Conservation (phyloP, 1,140 invertebrate species). For the Dendrolimus punctatus region DNA sequence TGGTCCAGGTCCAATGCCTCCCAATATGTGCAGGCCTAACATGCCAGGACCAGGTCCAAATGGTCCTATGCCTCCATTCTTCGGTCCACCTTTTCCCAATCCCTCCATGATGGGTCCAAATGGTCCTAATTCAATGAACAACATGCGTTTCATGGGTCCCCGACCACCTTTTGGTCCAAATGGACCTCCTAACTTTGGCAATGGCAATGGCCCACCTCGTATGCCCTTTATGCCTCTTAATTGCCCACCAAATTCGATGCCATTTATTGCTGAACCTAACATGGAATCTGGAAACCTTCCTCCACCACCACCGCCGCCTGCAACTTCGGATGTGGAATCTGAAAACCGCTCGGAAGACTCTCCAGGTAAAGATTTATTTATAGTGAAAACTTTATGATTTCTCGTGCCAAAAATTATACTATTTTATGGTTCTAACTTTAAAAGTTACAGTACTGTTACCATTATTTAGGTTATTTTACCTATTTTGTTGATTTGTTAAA, state of each 20-base stretch:
- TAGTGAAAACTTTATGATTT: not conserved
- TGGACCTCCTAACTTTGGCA: conserved; percentile 23
- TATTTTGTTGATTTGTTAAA: no score
- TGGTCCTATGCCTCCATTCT: conserved; percentile 56
- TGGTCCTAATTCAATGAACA: conserved; percentile 35
- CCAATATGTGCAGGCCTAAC: conserved; percentile 51
- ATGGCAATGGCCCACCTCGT: conserved; percentile 11
- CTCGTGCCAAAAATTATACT: no score
- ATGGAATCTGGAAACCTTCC: conserved; percentile 25
- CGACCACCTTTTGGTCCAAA: conserved; percentile 30
- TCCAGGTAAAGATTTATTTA: not conserved
- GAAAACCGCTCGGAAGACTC: not conserved
- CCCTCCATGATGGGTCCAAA: conserved; percentile 44
- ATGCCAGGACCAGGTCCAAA: conserved; percentile 48
- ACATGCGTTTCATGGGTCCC: conserved; percentile 33
- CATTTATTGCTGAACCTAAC: conserved; percentile 20
- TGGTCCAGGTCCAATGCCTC: conserved; percentile 40
- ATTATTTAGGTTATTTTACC: not conserved
- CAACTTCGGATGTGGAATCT: not conserved
- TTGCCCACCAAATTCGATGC: conserved; percentile 15
- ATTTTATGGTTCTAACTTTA: no score
- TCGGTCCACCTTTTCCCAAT: conserved; percentile 46
- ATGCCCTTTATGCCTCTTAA: conserved; percentile 27
- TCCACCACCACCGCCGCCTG: conserved; percentile 34
- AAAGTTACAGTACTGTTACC: no score